Conservation (phyloP, 2,113 vertebrate genomes). For the Ciconia stormi region DNA sequence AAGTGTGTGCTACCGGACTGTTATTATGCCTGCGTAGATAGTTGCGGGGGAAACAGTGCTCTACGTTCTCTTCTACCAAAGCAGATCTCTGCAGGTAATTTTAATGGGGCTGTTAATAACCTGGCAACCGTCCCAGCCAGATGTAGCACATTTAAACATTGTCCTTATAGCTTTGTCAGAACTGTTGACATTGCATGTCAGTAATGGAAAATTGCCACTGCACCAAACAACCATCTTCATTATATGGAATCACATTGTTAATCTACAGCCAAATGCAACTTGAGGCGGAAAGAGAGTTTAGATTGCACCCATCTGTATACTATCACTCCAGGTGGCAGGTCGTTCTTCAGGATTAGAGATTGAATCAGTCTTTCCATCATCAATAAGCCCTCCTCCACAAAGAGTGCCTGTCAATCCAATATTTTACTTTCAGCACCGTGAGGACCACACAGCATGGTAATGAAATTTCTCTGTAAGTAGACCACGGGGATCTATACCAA, state of each 20-base stretch:
- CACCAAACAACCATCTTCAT: conserved; percentile 71
- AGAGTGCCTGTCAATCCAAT: conserved; percentile 68
- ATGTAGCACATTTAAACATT: conserved; percentile 63
- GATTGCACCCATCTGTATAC: conserved; percentile 73
- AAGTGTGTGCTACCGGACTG: neutral
- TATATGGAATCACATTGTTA: conserved; percentile 71
- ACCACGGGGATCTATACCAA: conserved; percentile 53
- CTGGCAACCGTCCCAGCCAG: conserved; percentile 64
- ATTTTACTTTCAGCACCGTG: conserved; percentile 60
- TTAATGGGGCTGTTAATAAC: conserved; percentile 71
- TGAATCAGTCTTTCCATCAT: conserved; percentile 75
- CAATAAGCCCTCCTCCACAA: conserved; percentile 66
- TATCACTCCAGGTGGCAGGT: conserved; percentile 75
- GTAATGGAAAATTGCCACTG: conserved; percentile 70
- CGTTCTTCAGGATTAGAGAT: conserved; percentile 76
- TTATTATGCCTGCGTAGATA: neutral
- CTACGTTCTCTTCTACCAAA: neutral
- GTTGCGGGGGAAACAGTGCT: neutral
- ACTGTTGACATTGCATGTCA: conserved; percentile 63
- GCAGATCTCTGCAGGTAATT: conserved; percentile 58
- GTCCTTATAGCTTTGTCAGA: conserved; percentile 66
- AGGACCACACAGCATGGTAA: conserved; percentile 68
- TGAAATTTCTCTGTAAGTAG: conserved; percentile 69
- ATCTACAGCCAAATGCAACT: conserved; percentile 70
- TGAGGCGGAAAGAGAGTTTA: conserved; percentile 56